These are phyloP conservation scores for Euthynnus affinis DNA, from an alignment of 2,797 vertebrate genomes.

Conservation along the genomic window DNA sequence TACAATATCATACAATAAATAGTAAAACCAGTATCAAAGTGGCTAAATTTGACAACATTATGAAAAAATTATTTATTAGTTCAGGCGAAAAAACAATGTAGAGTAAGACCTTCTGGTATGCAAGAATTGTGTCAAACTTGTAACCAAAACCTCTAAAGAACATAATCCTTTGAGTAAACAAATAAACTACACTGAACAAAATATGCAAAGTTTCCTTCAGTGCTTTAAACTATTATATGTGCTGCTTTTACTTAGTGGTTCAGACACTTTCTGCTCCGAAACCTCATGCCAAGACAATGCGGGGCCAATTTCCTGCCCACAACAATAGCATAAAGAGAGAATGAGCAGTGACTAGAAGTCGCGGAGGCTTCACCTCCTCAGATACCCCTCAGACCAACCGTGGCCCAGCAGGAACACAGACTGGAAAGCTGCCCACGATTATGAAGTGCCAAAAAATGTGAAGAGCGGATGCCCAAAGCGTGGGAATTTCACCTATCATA, in stretches of 20 bases:
- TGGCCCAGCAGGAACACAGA: constrained; percentile 44
- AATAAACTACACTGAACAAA: neutral
- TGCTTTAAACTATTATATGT: neutral
- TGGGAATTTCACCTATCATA: constrained; percentile 73
- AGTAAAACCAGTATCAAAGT: neutral
- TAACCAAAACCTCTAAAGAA: neutral
- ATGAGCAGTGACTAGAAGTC: constrained; percentile 51
- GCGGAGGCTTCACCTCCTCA: constrained; percentile 36
- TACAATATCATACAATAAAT: neutral
- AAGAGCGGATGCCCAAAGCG: constrained; percentile 60
- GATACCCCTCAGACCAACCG: constrained; percentile 23
- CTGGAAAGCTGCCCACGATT: constrained; percentile 44
- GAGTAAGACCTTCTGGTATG: neutral
- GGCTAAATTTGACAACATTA: too few species aligned
- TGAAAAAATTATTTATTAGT: too few species aligned
- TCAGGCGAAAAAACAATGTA: neutral
- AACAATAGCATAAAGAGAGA: constrained; percentile 61
- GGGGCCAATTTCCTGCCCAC: constrained; percentile 63
- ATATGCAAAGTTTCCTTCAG: constrained; percentile 1
- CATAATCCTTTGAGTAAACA: neutral
- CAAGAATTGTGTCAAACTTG: neutral
- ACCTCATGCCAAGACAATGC: constrained; percentile 35
- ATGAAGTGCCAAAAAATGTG: constrained; percentile 47
- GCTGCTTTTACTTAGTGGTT: constrained; percentile 13
- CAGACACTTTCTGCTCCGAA: constrained; percentile 40